A percentile compares a stretch with the other conserved stretches of the same genome.
Conservation (phyloP, 2,797 vertebrate genomes). For the Manis pentadactyla region DNA sequence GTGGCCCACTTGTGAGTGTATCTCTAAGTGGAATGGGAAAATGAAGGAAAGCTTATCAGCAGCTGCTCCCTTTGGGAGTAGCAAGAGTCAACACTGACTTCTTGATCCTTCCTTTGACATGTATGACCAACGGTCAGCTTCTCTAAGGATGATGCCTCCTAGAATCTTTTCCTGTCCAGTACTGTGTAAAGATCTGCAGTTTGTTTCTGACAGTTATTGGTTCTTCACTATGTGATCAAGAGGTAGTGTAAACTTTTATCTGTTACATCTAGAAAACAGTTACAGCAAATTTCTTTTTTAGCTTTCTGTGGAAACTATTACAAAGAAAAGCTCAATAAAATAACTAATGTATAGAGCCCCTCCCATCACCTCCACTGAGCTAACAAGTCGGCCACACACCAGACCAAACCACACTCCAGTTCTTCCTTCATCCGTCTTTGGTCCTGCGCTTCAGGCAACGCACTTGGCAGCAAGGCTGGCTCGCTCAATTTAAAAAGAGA, state of each 20-base stretch:
- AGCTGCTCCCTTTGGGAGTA: background rate
- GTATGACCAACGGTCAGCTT: background rate
- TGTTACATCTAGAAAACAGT: background rate
- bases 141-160: background rate
- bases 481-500: background rate
- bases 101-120: background rate
- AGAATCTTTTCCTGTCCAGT: background rate
- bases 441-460: background rate
- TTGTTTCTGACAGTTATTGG: background rate
- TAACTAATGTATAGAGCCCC: background rate
- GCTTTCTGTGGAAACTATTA: background rate
- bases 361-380: background rate
- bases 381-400: background rate
- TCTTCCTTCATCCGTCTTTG: background rate
- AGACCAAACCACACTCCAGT: background rate
- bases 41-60: background rate
- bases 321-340: background rate
- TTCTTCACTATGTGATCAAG: background rate
- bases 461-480: background rate
- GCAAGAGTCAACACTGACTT: background rate
- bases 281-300: background rate
- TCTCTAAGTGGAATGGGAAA: background rate
- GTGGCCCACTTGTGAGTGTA: background rate
- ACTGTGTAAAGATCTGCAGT: background rate
- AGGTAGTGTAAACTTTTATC: background rate